Evolutionary conservation across 2,797 vertebrate genomes (phyloP).

Genomic region (Helostoma temminkii): DNA sequence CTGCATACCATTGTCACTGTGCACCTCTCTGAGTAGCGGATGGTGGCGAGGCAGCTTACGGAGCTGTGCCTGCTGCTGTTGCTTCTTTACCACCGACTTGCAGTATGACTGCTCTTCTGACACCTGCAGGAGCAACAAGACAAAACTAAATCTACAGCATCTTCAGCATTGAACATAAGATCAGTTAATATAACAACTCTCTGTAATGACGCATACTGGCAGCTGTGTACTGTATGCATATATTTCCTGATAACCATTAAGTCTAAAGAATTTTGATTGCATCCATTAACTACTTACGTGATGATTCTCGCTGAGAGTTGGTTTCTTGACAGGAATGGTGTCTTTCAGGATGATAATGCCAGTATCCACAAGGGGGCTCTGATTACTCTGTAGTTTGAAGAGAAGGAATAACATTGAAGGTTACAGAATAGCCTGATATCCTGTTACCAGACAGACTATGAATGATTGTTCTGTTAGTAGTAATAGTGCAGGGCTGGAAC

Average conservation of each 20-base stretch:
- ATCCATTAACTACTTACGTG: slow-evolving; percentile 64
- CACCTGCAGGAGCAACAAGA: slow-evolving; percentile 77
- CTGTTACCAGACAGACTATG: background rate
- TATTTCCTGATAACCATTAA: slow-evolving; percentile 17
- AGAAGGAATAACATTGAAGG: slow-evolving; percentile 45
- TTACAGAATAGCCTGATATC: slow-evolving; percentile 8
- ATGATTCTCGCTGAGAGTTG: slow-evolving; percentile 44
- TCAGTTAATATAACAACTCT: background rate
- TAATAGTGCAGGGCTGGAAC: background rate
- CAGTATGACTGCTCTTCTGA: slow-evolving; percentile 88
- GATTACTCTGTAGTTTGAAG: slow-evolving; percentile 71
- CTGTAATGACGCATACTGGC: background rate
- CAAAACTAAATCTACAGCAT: slow-evolving; percentile 12
- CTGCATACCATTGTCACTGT: slow-evolving; percentile 91
- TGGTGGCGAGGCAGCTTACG: slow-evolving; percentile 92
- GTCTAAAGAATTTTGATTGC: background rate
- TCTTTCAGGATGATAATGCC: slow-evolving; percentile 66
- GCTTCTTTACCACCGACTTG: slow-evolving; percentile 89
- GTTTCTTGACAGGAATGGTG: slow-evolving; percentile 49
- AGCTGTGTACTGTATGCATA: slow-evolving; percentile 49
- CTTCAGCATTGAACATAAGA: background rate
- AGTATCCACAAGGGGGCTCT: slow-evolving; percentile 67
- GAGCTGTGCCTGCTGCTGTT: slow-evolving; percentile 84
- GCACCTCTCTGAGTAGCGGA: slow-evolving; percentile 89
- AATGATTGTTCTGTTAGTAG: background rate